phyloP scores from a whole-genome alignment of 1,140 invertebrate genomes.

The Brachionus paranguensis region DNA sequence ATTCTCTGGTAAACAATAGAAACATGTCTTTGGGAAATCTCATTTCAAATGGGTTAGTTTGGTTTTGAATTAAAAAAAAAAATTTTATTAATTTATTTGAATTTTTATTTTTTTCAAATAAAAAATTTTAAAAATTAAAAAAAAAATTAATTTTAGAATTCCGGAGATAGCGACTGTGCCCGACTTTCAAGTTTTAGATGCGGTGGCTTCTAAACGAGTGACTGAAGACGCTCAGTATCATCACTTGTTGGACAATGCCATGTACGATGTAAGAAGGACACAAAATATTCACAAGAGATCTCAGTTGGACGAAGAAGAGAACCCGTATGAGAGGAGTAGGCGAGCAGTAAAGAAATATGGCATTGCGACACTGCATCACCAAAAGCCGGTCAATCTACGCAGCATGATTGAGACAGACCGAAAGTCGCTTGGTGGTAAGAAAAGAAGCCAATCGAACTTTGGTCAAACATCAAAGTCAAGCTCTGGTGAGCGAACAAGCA shows the following conservation, averaged over 20 bases:
- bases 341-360: background rate
- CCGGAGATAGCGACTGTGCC: background rate
- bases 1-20: background rate
- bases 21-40: constrained; percentile 24
- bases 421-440: background rate
- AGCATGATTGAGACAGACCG: constrained; percentile 17
- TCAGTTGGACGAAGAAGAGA: constrained; percentile 20
- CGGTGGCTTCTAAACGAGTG: background rate
- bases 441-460: constrained; percentile 2
- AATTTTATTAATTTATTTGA: too few species aligned
- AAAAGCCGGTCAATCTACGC: constrained; percentile 20
- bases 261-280: constrained; percentile 2
- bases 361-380: background rate
- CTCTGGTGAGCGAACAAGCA: background rate
- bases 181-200: constrained; percentile 19
- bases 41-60: background rate
- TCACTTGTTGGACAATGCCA: constrained; percentile 15
- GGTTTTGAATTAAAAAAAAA: background rate
- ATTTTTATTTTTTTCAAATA: background rate
- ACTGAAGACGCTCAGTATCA: constrained; percentile 30
- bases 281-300: constrained; percentile 30
- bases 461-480: background rate
- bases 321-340: background rate
- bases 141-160: background rate
- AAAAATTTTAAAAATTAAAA: background rate